phyloP scores from a whole-genome alignment of 2,113 vertebrate species.

The Glaucidium brasilianum region DNA sequence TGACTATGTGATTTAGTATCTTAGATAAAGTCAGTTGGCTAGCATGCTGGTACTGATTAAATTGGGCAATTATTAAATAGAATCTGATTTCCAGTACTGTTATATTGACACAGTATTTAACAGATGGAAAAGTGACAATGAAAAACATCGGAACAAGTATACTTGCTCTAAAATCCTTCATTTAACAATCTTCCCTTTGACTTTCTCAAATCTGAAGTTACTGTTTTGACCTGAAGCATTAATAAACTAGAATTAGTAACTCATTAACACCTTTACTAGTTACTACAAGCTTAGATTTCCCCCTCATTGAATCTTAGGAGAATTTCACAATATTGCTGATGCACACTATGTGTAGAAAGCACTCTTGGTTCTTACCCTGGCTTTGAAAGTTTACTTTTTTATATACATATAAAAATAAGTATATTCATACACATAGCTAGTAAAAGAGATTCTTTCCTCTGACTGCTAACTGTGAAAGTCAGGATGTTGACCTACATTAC shows the following conservation, averaged over 20 bases:
- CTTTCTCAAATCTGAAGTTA: background rate
- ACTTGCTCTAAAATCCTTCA: background rate
- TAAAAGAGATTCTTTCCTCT: background rate
- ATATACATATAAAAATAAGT: background rate
- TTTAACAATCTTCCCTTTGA: background rate
- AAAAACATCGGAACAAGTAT: background rate
- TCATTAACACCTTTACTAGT: background rate
- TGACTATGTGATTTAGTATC: background rate
- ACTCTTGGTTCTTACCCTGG: background rate
- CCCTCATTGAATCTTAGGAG: background rate
- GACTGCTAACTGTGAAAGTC: background rate
- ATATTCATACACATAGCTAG: background rate
- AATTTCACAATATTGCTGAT: background rate
- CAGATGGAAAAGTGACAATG: background rate
- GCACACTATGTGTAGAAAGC: background rate
- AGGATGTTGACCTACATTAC: background rate
- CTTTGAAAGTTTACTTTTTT: background rate
- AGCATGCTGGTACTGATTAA: slow-evolving; percentile 30
- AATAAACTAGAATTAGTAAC: background rate
- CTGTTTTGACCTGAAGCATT: background rate
- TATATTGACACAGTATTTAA: slow-evolving; percentile 51
- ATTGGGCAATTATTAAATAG: slow-evolving; percentile 59
- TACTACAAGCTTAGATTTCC: background rate
- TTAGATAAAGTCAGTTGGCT: slow-evolving; percentile 26
- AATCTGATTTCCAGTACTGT: slow-evolving; percentile 57